A percentile compares a stretch with the other conserved stretches of the same genome.
Evolutionary conservation across 1,140 invertebrate genomes (phyloP).

Genomic region (Argopecten irradians): DNA sequence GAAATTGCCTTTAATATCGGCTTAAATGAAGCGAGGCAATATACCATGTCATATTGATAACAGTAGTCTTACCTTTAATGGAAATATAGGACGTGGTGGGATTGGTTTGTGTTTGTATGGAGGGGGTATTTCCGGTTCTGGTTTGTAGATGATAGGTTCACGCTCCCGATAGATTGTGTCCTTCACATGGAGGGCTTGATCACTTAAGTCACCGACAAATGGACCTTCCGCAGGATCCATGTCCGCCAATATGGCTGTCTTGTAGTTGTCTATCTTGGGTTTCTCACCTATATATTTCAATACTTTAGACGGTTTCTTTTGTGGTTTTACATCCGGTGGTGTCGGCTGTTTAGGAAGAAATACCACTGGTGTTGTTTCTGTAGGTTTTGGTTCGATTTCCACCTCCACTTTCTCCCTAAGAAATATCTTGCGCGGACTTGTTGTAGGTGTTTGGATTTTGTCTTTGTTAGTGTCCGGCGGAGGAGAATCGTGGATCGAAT

Average conservation of each 20-base stretch:
- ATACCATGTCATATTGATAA: too few relatives aligned
- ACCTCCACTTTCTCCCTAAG: neutral
- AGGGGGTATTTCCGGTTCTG: conserved; percentile 12
- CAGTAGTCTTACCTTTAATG: conserved; percentile 2
- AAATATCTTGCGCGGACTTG: neutral
- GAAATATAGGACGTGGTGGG: neutral
- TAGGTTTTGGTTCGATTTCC: neutral
- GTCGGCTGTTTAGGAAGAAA: neutral
- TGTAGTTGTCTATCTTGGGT: neutral
- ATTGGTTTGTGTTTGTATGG: neutral
- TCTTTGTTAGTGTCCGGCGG: neutral
- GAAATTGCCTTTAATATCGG: too few relatives aligned
- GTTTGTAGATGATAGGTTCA: neutral
- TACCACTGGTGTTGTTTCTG: neutral
- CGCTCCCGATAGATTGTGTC: neutral
- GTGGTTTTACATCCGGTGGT: neutral
- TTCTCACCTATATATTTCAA: neutral
- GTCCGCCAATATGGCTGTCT: neutral
- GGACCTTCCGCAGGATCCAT: neutral
- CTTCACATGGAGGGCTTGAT: neutral
- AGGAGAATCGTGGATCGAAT: neutral
- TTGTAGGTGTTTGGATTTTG: neutral
- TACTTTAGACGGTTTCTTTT: neutral
- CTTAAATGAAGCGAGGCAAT: too few relatives aligned
- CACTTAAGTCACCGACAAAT: neutral